Conservation (phyloP, 2,888 invertebrate species). For the Toxonevra muliebris region DNA sequence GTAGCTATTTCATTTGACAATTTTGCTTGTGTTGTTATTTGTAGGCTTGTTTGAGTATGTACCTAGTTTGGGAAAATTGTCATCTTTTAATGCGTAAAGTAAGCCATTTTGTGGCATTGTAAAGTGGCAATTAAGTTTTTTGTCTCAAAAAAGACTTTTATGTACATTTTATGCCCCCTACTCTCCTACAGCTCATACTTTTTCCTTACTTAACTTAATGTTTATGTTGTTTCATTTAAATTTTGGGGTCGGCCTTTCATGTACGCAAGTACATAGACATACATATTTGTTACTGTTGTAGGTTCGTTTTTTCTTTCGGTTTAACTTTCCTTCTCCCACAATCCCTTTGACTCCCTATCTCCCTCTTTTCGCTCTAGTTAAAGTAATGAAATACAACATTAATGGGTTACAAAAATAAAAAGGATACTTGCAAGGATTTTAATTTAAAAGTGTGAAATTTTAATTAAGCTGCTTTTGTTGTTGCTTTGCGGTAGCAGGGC, state of each 20-base stretch:
- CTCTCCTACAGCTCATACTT: no score
- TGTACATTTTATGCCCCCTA: no score
- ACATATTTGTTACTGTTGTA: not conserved
- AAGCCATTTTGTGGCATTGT: constrained; percentile 12
- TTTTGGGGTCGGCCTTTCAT: no score
- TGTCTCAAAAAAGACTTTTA: not conserved
- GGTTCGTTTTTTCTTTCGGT: not conserved
- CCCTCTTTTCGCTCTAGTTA: not conserved
- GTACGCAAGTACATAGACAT: no score
- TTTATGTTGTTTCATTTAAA: no score
- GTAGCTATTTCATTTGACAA: no score
- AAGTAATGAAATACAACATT: no score
- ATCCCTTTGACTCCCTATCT: not conserved
- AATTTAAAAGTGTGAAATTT: constrained; percentile 25
- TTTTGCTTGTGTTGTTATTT: no score
- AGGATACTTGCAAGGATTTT: not conserved
- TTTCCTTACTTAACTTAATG: no score
- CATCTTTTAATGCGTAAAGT: constrained; percentile 15
- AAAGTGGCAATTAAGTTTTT: constrained; percentile 20
- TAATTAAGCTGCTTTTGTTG: constrained; percentile 21
- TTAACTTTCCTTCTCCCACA: not conserved
- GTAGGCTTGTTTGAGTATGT: no score
- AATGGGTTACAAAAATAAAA: no score
- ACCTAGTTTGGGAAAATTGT: no score
- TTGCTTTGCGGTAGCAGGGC: not conserved